A percentile compares a stretch with the other conserved stretches of the same genome.
phyloP scores from a whole-genome alignment of 2,888 invertebrate species.

The Parnassius orleans region DNA sequence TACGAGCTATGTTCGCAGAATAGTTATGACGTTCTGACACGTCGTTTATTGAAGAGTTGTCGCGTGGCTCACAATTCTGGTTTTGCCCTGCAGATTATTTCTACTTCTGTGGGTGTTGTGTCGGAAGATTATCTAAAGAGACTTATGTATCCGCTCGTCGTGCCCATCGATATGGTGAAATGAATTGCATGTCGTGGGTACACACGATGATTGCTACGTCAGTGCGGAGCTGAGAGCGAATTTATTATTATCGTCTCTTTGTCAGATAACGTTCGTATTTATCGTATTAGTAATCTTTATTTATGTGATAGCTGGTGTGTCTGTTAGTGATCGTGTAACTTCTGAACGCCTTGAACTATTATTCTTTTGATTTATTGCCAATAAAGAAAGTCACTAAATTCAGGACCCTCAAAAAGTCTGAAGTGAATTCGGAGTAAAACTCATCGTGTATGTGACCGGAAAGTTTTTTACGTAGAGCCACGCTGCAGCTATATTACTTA shows the following conservation, averaged over 20 bases:
- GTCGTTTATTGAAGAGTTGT: conserved; percentile 29
- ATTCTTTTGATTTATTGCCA: too few species aligned
- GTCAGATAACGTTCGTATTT: conserved; percentile 14
- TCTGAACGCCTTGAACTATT: too few species aligned
- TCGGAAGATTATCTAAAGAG: conserved; percentile 27
- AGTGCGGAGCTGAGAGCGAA: conserved; percentile 7
- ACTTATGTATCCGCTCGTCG: conserved; percentile 31
- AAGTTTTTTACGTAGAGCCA: too few species aligned
- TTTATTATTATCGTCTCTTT: conserved; percentile 19
- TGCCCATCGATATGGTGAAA: conserved; percentile 23
- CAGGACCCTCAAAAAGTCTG: too few species aligned
- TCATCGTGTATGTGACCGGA: too few species aligned
- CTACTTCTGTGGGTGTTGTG: conserved; percentile 27
- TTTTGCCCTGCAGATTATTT: conserved; percentile 30
- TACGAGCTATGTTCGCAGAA: conserved; percentile 15
- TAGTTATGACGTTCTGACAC: conserved; percentile 14
- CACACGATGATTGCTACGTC: conserved; percentile 23
- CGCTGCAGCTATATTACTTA: too few species aligned
- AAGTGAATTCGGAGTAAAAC: too few species aligned
- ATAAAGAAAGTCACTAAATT: too few species aligned
- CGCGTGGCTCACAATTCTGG: conserved; percentile 31
- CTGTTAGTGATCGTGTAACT: too few species aligned
- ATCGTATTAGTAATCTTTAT: conserved; percentile 11
- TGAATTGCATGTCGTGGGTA: conserved; percentile 21
- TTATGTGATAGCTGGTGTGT: background rate